Percentiles rank a stretch among this genome's conserved stretches.
phyloP scores from a whole-genome alignment of 2,797 vertebrate genomes.

The Bucorvus abyssinicus region DNA sequence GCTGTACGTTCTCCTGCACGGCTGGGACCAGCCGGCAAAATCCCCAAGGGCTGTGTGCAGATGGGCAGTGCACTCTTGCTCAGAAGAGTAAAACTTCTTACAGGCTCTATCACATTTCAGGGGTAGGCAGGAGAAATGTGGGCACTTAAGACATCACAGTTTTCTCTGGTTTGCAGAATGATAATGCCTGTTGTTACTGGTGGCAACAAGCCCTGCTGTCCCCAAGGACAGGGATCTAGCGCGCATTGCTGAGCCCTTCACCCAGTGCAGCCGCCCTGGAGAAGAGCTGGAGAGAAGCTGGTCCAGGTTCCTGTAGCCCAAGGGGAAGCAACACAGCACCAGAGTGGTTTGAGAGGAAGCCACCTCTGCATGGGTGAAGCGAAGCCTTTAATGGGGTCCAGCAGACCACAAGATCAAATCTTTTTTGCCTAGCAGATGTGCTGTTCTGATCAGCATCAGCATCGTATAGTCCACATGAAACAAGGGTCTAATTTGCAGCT shows the following conservation, averaged over 20 bases:
- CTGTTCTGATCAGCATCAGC: not conserved
- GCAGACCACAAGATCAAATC: not conserved
- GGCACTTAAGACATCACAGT: not conserved
- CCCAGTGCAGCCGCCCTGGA: not conserved
- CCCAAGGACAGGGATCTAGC: too few species aligned
- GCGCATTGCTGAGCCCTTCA: not conserved
- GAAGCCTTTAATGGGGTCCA: not conserved
- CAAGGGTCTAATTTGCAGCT: not conserved
- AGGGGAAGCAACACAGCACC: rapidly evolving
- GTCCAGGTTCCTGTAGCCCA: not conserved
- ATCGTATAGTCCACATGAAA: not conserved
- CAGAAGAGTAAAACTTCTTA: not conserved
- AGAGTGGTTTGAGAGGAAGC: not conserved
- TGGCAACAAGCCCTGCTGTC: not conserved
- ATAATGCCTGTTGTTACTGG: not conserved
- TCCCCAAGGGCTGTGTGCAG: not conserved
- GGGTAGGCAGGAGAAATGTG: rapidly evolving
- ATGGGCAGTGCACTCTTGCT: not conserved
- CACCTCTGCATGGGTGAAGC: not conserved
- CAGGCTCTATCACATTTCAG: rapidly evolving
- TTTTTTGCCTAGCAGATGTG: not conserved
- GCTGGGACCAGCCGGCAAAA: not conserved
- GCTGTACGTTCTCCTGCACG: not conserved
- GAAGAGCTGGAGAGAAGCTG: not conserved
- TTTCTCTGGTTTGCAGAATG: not conserved